These are phyloP conservation scores for Haemorhous mexicanus DNA, from an alignment of 2,113 vertebrate genomes.

Conservation along the genomic window DNA sequence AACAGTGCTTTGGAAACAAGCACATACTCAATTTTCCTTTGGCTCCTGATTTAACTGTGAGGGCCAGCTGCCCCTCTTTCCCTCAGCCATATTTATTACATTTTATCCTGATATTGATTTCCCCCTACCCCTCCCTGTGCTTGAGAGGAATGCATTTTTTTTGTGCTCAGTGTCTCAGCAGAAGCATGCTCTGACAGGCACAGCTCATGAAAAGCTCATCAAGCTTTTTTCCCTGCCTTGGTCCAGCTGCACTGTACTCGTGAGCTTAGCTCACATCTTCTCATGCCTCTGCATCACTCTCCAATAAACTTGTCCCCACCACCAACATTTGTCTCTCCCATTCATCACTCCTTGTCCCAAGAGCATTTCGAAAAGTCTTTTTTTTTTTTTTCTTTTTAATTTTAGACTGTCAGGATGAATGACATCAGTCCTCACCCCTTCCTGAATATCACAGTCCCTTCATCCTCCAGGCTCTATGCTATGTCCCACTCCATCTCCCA, in stretches of 20 bases:
- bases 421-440: background rate
- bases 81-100: background rate
- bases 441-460: background rate
- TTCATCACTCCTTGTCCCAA: background rate
- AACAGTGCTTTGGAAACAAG: background rate
- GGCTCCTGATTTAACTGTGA: background rate
- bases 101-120: background rate
- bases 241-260: background rate
- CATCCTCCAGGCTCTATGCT: background rate
- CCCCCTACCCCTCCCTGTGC: accelerated
- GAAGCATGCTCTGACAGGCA: background rate
- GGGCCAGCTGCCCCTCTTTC: background rate
- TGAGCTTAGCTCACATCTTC: background rate
- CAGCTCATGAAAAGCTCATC: background rate
- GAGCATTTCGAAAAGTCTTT: background rate
- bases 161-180: background rate
- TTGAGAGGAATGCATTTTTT: background rate
- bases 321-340: background rate
- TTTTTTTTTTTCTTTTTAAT: background rate
- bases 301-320: background rate
- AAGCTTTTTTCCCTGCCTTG: background rate
- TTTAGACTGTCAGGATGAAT: background rate
- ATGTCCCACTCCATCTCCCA: background rate
- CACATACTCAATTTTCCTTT: background rate
- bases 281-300: background rate